These are phyloP conservation scores for Oedothorax gibbosus DNA, from an alignment of 1,140 invertebrate species.

Conservation along the genomic window DNA sequence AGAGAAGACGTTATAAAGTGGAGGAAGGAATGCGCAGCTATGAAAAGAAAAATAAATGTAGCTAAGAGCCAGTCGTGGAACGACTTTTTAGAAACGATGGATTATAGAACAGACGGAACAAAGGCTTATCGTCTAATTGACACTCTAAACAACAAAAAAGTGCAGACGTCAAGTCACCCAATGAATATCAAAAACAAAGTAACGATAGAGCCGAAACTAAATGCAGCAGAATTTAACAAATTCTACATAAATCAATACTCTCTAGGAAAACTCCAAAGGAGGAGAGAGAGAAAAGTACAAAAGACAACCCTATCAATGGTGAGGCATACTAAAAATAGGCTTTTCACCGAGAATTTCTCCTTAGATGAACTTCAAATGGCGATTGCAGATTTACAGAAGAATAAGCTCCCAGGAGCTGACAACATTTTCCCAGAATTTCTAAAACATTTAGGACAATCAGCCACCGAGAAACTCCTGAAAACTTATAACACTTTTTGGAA, in stretches of 20 bases:
- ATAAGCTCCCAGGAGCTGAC: too few species aligned
- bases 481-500: neutral
- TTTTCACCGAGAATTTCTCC: neutral
- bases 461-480: neutral
- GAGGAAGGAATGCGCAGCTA: conserved; percentile 1
- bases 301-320: neutral
- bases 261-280: neutral
- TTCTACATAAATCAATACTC: neutral
- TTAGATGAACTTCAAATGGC: neutral
- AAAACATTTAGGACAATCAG: neutral
- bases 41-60: neutral
- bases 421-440: too few species aligned
- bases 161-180: neutral
- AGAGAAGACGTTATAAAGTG: neutral
- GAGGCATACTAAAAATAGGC: too few species aligned
- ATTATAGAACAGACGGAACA: conserved; percentile 1
- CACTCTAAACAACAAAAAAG: neutral
- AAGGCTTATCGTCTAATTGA: conserved; percentile 9
- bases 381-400: too few species aligned
- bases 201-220: neutral
- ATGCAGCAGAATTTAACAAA: neutral
- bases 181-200: neutral
- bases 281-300: neutral
- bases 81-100: neutral
- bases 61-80: conserved; percentile 3